Percentiles rank a stretch among this genome's conserved stretches.
These are phyloP conservation scores for Caiman crocodilus DNA, from an alignment of 2,797 vertebrate genomes.

Conservation along the genomic window DNA sequence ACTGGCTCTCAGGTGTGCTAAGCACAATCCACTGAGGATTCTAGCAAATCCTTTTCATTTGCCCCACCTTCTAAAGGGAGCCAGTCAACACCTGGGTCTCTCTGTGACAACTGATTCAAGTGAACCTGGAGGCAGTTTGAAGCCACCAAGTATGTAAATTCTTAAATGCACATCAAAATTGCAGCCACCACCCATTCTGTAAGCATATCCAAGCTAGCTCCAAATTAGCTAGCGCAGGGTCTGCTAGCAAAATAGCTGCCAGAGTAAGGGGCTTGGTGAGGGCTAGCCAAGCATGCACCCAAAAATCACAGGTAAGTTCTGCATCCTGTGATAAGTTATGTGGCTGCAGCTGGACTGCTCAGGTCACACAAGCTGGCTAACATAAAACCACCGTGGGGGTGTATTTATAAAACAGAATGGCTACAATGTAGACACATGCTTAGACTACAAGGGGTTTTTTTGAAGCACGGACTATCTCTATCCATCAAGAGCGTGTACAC, in stretches of 20 bases:
- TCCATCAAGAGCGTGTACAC: background rate
- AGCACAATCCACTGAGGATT: background rate
- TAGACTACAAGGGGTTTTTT: background rate
- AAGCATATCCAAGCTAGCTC: background rate
- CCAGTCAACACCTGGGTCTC: background rate
- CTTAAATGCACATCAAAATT: background rate
- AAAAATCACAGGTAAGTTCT: background rate
- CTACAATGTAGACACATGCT: background rate
- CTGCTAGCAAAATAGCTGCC: background rate
- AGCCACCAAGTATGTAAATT: background rate
- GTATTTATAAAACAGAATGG: background rate
- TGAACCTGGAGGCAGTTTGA: conserved; percentile 7
- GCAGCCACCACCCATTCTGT: background rate
- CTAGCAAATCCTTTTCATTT: background rate
- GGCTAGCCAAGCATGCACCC: background rate
- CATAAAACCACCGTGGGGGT: background rate
- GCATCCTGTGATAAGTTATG: background rate
- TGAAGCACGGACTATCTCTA: background rate
- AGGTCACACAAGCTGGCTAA: background rate
- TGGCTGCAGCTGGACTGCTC: background rate
- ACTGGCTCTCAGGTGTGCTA: background rate
- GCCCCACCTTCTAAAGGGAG: conserved; percentile 5
- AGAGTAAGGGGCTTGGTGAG: background rate
- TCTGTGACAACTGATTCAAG: background rate
- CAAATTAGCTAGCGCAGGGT: background rate